These are phyloP conservation scores for Aphidius ervi DNA, from an alignment of 1,140 invertebrate species.

Conservation along the genomic window DNA sequence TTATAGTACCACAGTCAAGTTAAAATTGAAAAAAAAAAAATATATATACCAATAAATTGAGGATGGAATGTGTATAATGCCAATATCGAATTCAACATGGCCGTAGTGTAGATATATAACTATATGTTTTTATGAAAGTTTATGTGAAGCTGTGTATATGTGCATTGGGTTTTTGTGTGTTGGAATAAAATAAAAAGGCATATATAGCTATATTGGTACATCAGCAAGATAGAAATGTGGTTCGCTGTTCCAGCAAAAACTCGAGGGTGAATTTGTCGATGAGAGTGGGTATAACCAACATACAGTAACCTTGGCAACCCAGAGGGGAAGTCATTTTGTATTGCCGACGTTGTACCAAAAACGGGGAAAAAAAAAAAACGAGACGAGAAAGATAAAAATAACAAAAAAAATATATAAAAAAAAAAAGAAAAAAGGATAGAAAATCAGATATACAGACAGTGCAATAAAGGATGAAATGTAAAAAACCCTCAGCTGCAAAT, in stretches of 20 bases:
- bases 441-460: slow-evolving; percentile 26
- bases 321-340: slow-evolving; percentile 48
- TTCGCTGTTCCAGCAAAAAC: slow-evolving; percentile 27
- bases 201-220: slow-evolving; percentile 10
- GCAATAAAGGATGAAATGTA: no score
- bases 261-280: slow-evolving; percentile 25
- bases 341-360: slow-evolving; percentile 45
- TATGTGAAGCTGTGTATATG: neutral
- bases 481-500: no score
- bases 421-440: neutral
- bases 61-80: slow-evolving; percentile 47
- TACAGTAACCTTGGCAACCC: slow-evolving; percentile 49
- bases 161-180: neutral
- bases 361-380: slow-evolving; percentile 24
- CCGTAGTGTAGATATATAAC: slow-evolving; percentile 34
- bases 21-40: slow-evolving; percentile 15
- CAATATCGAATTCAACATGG: slow-evolving; percentile 56
- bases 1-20: no score
- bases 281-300: slow-evolving; percentile 37
- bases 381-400: slow-evolving; percentile 33
- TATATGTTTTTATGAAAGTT: slow-evolving; percentile 8
- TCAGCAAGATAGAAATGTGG: slow-evolving; percentile 8
- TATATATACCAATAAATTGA: slow-evolving; percentile 39
- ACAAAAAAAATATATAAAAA: slow-evolving; percentile 18
- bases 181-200: neutral